These are phyloP conservation scores for Strigamia transsilvanica DNA, from an alignment of 2,888 invertebrate species.

Conservation along the genomic window DNA sequence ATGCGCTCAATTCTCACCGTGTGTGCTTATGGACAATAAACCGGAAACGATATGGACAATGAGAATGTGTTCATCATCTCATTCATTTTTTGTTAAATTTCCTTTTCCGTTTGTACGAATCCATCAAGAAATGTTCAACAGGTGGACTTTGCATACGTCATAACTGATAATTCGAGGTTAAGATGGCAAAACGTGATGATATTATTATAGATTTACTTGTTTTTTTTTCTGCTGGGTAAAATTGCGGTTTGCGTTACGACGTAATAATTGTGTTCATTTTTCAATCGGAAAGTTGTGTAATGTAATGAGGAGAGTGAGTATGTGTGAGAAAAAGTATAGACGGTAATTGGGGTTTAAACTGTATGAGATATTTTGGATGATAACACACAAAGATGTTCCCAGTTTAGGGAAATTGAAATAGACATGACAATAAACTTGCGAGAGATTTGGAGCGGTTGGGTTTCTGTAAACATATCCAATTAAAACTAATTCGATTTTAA, in stretches of 20 bases:
- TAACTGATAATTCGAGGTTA: not conserved
- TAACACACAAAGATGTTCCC: not conserved
- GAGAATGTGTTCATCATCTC: conserved; percentile 41
- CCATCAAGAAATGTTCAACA: conserved; percentile 30
- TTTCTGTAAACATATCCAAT: conserved; percentile 11
- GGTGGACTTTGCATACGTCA: conserved; percentile 32
- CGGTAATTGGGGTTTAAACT: not conserved
- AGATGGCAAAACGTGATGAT: no score
- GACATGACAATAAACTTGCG: not conserved
- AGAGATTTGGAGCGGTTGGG: not conserved
- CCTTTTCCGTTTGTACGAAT: conserved; percentile 35
- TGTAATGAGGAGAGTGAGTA: not conserved
- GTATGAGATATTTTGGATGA: not conserved
- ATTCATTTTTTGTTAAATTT: conserved; percentile 33
- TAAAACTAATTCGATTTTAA: conserved; percentile 38
- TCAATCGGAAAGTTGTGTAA: not conserved
- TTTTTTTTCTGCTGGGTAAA: not conserved
- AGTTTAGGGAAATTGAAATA: not conserved
- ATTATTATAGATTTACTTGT: not conserved
- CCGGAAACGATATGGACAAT: conserved; percentile 45
- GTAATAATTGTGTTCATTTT: not conserved
- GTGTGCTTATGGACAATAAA: conserved; percentile 47
- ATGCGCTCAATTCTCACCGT: conserved; percentile 37
- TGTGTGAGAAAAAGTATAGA: not conserved
- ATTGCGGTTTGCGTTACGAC: not conserved